Evolutionary conservation across 1,140 invertebrate genomes (phyloP).

Genomic region (Teleopsis dalmanni): DNA sequence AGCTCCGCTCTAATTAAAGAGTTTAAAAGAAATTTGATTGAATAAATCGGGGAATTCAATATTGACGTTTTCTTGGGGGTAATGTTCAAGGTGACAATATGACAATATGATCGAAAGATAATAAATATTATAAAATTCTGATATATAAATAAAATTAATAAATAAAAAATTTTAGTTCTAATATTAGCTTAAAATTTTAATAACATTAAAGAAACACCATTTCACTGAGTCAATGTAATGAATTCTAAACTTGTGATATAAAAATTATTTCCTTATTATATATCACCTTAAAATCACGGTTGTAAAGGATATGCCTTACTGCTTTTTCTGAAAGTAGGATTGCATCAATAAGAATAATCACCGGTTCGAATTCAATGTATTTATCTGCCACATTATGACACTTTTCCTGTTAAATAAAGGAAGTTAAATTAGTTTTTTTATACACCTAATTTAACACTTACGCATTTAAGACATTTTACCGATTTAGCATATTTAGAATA

Average conservation of each 20-base stretch:
- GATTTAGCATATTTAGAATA: conserved; percentile 60
- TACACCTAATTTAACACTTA: conserved; percentile 46
- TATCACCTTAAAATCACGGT: conserved; percentile 60
- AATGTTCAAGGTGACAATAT: too few species aligned
- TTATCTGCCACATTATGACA: conserved; percentile 74
- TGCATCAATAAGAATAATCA: conserved; percentile 75
- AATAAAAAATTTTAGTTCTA: too few species aligned
- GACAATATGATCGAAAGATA: too few species aligned
- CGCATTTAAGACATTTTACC: conserved; percentile 63
- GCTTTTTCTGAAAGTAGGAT: conserved; percentile 69
- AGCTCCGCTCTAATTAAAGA: too few species aligned
- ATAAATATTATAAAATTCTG: too few species aligned
- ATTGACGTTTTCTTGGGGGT: too few species aligned
- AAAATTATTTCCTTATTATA: not conserved
- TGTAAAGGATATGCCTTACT: conserved; percentile 75
- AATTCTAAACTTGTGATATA: not conserved
- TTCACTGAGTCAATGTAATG: not conserved
- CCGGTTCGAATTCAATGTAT: conserved; percentile 80
- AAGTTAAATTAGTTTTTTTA: not conserved
- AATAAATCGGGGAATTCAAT: too few species aligned
- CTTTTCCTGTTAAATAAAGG: conserved; percentile 51
- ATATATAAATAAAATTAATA: too few species aligned
- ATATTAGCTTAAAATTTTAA: not conserved
- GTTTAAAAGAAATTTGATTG: too few species aligned
- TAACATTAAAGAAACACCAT: too few species aligned